Conservation (phyloP, 92 coral and sea anemone genomes). For the Phenganax marumi region DNA sequence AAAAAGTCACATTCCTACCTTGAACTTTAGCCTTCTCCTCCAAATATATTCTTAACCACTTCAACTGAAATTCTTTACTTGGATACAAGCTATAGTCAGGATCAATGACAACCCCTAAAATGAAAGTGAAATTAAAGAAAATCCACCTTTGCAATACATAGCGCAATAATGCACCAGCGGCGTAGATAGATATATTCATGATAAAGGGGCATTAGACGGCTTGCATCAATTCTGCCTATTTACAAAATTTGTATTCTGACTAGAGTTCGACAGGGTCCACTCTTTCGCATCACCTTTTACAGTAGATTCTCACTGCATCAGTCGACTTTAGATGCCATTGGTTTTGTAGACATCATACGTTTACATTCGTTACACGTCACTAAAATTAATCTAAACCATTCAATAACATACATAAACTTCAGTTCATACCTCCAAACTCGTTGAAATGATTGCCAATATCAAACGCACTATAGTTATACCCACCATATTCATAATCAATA, state of each 20-base stretch:
- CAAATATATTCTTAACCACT: constrained; percentile 68
- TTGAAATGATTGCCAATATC: constrained; percentile 95
- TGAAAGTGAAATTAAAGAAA: not conserved
- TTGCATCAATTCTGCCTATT: no score
- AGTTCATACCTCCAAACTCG: constrained; percentile 87
- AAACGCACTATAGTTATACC: constrained; percentile 69
- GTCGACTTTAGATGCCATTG: no score
- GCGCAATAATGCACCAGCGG: not conserved
- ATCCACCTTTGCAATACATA: no score
- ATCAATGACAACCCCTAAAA: constrained; percentile 71
- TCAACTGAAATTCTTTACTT: constrained; percentile 68
- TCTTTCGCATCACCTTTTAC: no score
- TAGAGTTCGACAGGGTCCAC: no score
- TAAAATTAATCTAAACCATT: not conserved
- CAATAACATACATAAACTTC: not conserved
- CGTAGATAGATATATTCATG: not conserved
- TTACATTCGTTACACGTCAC: not conserved
- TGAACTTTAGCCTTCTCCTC: constrained; percentile 74
- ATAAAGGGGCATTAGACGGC: no score
- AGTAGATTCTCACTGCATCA: no score
- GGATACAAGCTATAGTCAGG: constrained; percentile 83
- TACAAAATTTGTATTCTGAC: no score
- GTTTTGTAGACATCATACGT: no score
- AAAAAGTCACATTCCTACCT: constrained; percentile 43
- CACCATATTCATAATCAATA: constrained; percentile 94